These are phyloP conservation scores for Sinohyriopsis cumingii DNA, from an alignment of 2,888 invertebrate species.

Conservation along the genomic window DNA sequence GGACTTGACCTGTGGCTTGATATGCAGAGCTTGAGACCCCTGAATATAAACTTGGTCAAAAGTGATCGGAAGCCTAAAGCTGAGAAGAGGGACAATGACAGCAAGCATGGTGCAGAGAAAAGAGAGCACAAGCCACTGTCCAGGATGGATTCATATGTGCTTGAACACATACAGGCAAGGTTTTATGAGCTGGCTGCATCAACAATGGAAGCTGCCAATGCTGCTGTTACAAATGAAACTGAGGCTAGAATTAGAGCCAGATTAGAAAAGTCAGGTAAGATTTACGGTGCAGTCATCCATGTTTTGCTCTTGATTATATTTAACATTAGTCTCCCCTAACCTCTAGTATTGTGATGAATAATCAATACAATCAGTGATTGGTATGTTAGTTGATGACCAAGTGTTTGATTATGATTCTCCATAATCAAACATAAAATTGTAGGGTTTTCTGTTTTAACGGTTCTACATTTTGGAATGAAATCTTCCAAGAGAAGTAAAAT, in stretches of 20 bases:
- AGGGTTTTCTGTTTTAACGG: too few relatives aligned
- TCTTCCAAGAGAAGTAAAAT: too few relatives aligned
- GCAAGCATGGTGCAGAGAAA: constrained; percentile 2
- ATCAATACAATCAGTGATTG: too few relatives aligned
- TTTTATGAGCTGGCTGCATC: constrained; percentile 66
- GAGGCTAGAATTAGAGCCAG: constrained; percentile 54
- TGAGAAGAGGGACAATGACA: constrained; percentile 8
- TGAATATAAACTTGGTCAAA: constrained; percentile 6
- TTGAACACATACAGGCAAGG: constrained; percentile 64
- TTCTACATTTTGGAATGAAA: too few relatives aligned
- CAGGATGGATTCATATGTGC: not conserved
- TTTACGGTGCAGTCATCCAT: too few relatives aligned
- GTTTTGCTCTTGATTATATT: too few relatives aligned
- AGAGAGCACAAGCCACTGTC: constrained; percentile 2
- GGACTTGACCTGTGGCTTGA: constrained; percentile 1
- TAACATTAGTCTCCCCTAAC: too few relatives aligned
- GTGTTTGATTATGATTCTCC: too few relatives aligned
- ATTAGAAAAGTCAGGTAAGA: constrained; percentile 29
- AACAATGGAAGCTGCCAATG: constrained; percentile 65
- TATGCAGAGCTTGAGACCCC: constrained; percentile 2
- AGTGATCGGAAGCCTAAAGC: constrained; percentile 3
- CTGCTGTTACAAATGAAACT: constrained; percentile 64
- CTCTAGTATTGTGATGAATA: too few relatives aligned
- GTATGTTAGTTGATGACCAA: too few relatives aligned
- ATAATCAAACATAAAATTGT: too few relatives aligned